phyloP scores from a whole-genome alignment of 2,888 invertebrate species.

The Hypselothyrea guttata region DNA sequence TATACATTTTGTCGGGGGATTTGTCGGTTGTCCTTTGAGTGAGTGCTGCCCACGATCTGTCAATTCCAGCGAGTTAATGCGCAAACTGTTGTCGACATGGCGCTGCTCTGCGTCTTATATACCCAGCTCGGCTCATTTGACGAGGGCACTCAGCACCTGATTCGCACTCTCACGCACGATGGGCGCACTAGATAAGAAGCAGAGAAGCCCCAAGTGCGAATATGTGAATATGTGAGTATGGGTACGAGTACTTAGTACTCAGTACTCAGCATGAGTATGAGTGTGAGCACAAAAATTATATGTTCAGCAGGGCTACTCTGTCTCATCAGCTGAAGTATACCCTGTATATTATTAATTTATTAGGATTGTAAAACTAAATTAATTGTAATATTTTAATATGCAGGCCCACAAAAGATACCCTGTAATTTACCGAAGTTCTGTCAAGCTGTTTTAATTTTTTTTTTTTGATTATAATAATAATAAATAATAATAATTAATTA shows the following conservation, averaged over 20 bases:
- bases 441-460: too few relatives aligned
- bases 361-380: too few relatives aligned
- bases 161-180: conserved; percentile 60
- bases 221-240: conserved; percentile 2
- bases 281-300: conserved; percentile 16
- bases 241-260: not conserved
- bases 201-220: conserved; percentile 62
- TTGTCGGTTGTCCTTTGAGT: conserved; percentile 19
- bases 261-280: conserved; percentile 23
- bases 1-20: conserved; percentile 59
- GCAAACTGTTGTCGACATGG: conserved; percentile 61
- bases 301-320: conserved; percentile 61
- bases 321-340: too few relatives aligned
- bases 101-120: conserved; percentile 59
- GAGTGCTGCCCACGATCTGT: conserved; percentile 35
- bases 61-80: conserved; percentile 53
- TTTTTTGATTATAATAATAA: too few relatives aligned
- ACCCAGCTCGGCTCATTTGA: conserved; percentile 37
- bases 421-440: too few relatives aligned
- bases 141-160: conserved; percentile 55
- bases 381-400: too few relatives aligned
- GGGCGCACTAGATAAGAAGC: conserved; percentile 78
- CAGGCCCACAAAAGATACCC: too few relatives aligned
- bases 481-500: too few relatives aligned
- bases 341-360: too few relatives aligned